Conservation (phyloP, 2,888 invertebrate genomes). For the Drosophila neonasuta region DNA sequence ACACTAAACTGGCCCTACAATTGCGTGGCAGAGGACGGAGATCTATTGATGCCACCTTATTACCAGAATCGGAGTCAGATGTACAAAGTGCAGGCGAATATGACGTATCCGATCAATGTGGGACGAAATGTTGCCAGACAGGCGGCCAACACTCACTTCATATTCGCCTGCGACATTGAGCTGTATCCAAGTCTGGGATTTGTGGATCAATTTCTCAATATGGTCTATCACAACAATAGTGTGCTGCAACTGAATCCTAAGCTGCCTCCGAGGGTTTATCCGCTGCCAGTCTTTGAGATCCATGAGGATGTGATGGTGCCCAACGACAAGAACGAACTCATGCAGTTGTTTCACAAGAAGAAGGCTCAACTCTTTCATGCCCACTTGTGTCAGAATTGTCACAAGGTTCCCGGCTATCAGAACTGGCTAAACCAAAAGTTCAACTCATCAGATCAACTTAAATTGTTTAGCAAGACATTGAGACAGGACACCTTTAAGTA, state of each 20-base stretch:
- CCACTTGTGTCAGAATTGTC: conserved; percentile 64
- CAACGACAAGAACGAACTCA: conserved; percentile 64
- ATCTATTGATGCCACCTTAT: conserved; percentile 56
- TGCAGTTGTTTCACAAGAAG: conserved; percentile 40
- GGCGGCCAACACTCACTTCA: conserved; percentile 89
- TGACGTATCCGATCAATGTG: conserved; percentile 93
- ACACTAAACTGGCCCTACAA: conserved; percentile 58
- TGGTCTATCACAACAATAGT: conserved; percentile 87
- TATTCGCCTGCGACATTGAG: conserved; percentile 93
- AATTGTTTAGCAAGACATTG: conserved; percentile 88
- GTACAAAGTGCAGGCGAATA: conserved; percentile 85
- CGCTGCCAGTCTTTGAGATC: conserved; percentile 72
- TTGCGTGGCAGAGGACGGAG: conserved; percentile 48
- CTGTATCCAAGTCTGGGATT: conserved; percentile 92
- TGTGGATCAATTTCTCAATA: conserved; percentile 89
- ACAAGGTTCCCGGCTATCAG: conserved; percentile 56
- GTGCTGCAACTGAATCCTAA: conserved; percentile 79
- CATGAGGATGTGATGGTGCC: conserved; percentile 55
- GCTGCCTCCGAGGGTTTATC: conserved; percentile 59
- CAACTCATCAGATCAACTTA: conserved; percentile 35
- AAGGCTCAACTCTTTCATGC: conserved; percentile 66
- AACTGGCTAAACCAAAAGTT: conserved; percentile 50
- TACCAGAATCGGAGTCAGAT: conserved; percentile 82
- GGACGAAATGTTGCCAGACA: conserved; percentile 92
- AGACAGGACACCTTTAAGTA: conserved; percentile 87